phyloP scores from a whole-genome alignment of 1,140 invertebrate genomes.

The Camponotus vicinus region DNA sequence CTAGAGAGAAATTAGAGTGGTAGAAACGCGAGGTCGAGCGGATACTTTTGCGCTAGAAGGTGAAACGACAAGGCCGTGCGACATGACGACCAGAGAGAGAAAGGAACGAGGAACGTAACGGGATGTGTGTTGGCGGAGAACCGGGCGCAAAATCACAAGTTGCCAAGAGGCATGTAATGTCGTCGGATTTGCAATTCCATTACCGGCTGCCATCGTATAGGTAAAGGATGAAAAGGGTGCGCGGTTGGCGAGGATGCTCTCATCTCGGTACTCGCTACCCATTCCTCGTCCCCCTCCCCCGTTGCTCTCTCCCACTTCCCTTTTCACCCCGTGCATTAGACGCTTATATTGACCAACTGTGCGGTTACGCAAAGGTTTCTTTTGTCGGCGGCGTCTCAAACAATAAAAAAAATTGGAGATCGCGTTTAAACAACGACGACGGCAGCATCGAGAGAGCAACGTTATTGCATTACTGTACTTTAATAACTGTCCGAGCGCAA shows the following conservation, averaged over 20 bases:
- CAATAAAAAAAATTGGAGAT: background rate
- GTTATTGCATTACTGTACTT: constrained; percentile 55
- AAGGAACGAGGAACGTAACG: constrained; percentile 58
- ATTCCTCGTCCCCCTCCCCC: background rate
- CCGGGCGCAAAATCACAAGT: constrained; percentile 83
- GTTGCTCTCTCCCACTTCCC: constrained; percentile 13
- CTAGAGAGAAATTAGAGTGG: background rate
- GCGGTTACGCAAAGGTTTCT: constrained; percentile 13
- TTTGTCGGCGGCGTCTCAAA: constrained; percentile 6
- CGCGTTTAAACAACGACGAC: background rate
- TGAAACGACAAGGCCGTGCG: constrained; percentile 7
- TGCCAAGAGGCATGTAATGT: constrained; percentile 85
- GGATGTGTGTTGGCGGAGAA: constrained; percentile 76
- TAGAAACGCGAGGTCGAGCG: constrained; percentile 43
- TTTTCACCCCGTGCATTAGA: constrained; percentile 57
- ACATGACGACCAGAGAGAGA: constrained; percentile 61
- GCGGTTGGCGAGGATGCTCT: constrained; percentile 65
- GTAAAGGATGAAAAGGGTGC: constrained; percentile 77
- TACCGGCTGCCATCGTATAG: constrained; percentile 77
- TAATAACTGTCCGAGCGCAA: constrained; percentile 58
- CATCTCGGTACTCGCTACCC: constrained; percentile 59
- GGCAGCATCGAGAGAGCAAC: background rate
- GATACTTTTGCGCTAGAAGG: constrained; percentile 43
- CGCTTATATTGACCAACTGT: constrained; percentile 38
- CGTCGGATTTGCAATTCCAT: constrained; percentile 85